These are phyloP conservation scores for Poecilia gillii DNA, from an alignment of 2,797 vertebrate genomes.

Conservation along the genomic window DNA sequence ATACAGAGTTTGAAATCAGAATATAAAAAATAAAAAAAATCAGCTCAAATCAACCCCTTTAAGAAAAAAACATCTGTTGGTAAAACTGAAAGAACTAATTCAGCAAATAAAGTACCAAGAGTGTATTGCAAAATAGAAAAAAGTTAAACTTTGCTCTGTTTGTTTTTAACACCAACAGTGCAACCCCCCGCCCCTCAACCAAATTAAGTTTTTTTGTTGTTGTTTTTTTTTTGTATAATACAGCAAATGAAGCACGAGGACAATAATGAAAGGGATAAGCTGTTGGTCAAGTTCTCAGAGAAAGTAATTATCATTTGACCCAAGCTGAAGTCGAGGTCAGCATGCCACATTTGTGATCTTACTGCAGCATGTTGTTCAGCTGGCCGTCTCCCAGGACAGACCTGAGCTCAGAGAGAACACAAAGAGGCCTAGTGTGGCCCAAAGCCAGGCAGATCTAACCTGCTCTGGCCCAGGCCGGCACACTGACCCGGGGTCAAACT, in stretches of 20 bases:
- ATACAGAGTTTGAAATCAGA: background rate
- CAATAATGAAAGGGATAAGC: constrained; percentile 37
- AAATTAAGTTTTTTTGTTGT: constrained; percentile 28
- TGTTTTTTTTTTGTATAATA: constrained; percentile 29
- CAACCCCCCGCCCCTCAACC: background rate
- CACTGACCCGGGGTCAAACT: constrained; percentile 70
- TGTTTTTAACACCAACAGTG: constrained; percentile 40
- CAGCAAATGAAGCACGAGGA: constrained; percentile 22
- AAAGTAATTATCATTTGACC: constrained; percentile 51
- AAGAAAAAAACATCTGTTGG: constrained; percentile 36
- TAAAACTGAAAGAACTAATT: constrained; percentile 47
- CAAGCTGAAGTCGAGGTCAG: constrained; percentile 51
- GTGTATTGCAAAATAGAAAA: constrained; percentile 47
- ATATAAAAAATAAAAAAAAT: background rate
- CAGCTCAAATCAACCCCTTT: constrained; percentile 24
- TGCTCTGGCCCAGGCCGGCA: constrained; percentile 43
- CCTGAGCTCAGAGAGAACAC: constrained; percentile 40
- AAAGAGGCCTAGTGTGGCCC: constrained; percentile 67
- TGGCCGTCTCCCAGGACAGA: constrained; percentile 35
- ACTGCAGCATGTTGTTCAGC: constrained; percentile 32
- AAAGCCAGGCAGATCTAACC: constrained; percentile 46
- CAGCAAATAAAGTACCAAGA: constrained; percentile 47
- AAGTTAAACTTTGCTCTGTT: constrained; percentile 47
- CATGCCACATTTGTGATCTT: constrained; percentile 51
- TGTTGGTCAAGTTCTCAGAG: constrained; percentile 29